Base-by-base conservation (phyloP, 2,797 vertebrate species). In the Hozukius guyotensis region DNA sequence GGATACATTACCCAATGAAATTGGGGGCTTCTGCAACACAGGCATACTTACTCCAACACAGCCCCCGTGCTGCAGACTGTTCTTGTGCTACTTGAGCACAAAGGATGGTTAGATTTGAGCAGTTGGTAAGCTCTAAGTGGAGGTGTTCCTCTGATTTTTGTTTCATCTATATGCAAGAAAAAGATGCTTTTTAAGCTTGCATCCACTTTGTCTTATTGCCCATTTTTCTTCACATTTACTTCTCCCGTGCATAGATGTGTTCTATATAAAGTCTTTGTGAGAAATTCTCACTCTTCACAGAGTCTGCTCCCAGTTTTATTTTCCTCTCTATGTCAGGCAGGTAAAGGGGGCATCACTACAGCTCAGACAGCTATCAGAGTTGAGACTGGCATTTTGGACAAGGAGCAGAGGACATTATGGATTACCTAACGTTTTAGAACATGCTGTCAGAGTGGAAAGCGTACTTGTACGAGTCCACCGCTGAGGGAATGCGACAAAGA, bases 1-100 rank as follows among this genome's bases (percentile, higher is more conserved):
- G 88, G 87, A 76, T 86, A 77, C 90, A 91, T 93, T 92, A 92
- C 59, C 85, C 89, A 82, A 78, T 79, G 80, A 75, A 91, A 90
- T 85, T 55, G 72, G 73, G 70, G 66, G 72, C 84, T 86, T 89
- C 83, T 88, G 85, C 84, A 75, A 55, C 75, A 80, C 60, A 52
- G 66, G 59, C 77, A 14, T 49, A 42, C 78, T 81, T 83, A 63
- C 71, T 78, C 70, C 75, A 68, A n/a, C 9, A 61, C 32, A 36
- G 46, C 63, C 13, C 4, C 56, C 16, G 9, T 77, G 63, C 56
- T 46, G 63, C 61, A 72, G 42, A 66, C 63, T 57, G 52, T 71
- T 52, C 64, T 22, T 20, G 4, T 80, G 64, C 22, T 55, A 2
- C 31, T 83, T 60, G 52, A 56, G 60, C 34, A 76, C 38, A 22